Base-by-base conservation (phyloP, 2,797 vertebrate species). In the Diplodus sargus region DNA sequence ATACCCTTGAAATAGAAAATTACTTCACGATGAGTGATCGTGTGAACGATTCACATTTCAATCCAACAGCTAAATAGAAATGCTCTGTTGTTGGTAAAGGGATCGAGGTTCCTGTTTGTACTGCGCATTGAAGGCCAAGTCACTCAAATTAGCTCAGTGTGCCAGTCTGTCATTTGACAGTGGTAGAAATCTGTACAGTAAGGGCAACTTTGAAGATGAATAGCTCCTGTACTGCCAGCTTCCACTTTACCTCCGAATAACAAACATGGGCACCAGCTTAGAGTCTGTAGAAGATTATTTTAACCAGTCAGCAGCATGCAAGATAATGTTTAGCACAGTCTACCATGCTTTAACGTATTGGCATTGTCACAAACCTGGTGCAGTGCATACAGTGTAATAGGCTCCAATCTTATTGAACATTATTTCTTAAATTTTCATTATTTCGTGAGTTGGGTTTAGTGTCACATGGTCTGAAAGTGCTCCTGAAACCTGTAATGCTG, bases 21-120 rank as follows among this genome's bases (percentile, higher is more conserved):
- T 11, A 4, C 34, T 10, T 39, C 34, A 39, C 30, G 30, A 34
- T 34, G 30, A 34, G 30, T 9, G 34, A 39, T 39, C 34, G 34
- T 39, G 10, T 39, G 34, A 39, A 34, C 2, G 34, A 39, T 39
- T 34, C 30, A 1, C 30, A 34, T 34, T 39, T 39, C 34, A 39
- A 39, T 39, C 34, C 34, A 39, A 39, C 34, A 39, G 34, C 8
- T 39, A 12, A 13, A 56, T 60, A 18, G 22, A 70, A 49, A 61
- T 63, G 12, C 4, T 43, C n/a, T 47, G 8, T 45, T 9, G 39
- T 0, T 64, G 14, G 4, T 30, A 48, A 42, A 79, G 9, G 15
- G n/a, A 68, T 58, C 20, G 5, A 12, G 15, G 47, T 70, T 76
- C 57, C 20, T 58, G 45, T 70, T 75, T 62, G 43, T 58, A 22